These are phyloP conservation scores for Diorhabda sublineata DNA, from an alignment of 1,140 invertebrate species.

Conservation along the genomic window DNA sequence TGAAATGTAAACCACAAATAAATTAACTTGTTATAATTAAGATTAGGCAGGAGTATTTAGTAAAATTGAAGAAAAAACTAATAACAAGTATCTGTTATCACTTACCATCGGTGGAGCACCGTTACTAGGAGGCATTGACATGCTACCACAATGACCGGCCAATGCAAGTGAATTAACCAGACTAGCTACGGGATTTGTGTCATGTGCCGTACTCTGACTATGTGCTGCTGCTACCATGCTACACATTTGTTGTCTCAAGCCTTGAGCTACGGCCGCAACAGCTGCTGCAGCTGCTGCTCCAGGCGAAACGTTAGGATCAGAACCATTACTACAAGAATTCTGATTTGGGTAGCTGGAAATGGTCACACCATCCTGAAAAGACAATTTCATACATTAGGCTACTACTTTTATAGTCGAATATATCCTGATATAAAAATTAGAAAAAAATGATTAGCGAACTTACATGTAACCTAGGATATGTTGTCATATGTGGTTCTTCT, in stretches of 20 bases:
- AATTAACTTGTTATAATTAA: too few relatives aligned
- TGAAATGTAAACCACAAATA: not conserved
- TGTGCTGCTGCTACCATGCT: constrained; percentile 63
- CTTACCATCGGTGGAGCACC: constrained; percentile 39
- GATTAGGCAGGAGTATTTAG: not conserved
- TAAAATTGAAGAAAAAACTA: not conserved
- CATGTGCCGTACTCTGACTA: constrained; percentile 52
- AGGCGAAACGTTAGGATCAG: constrained; percentile 62
- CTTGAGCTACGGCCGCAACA: constrained; percentile 67
- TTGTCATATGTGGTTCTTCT: constrained; percentile 61
- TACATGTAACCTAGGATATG: constrained; percentile 51
- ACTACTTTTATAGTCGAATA: not conserved
- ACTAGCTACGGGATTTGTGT: constrained; percentile 48
- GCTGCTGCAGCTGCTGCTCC: constrained; percentile 63
- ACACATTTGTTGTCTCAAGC: constrained; percentile 67
- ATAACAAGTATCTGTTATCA: not conserved
- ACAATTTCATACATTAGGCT: too few relatives aligned
- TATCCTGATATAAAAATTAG: not conserved
- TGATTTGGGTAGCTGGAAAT: constrained; percentile 42
- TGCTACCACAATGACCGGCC: constrained; percentile 44
- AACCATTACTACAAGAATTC: constrained; percentile 52
- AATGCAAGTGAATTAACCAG: constrained; percentile 45
- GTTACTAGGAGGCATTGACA: constrained; percentile 45
- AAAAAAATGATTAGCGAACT: constrained; percentile 32
- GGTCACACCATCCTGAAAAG: constrained; percentile 42